Evolutionary conservation across 2,888 invertebrate species (phyloP).

Genomic region (Lasioglossum oenotherae): DNA sequence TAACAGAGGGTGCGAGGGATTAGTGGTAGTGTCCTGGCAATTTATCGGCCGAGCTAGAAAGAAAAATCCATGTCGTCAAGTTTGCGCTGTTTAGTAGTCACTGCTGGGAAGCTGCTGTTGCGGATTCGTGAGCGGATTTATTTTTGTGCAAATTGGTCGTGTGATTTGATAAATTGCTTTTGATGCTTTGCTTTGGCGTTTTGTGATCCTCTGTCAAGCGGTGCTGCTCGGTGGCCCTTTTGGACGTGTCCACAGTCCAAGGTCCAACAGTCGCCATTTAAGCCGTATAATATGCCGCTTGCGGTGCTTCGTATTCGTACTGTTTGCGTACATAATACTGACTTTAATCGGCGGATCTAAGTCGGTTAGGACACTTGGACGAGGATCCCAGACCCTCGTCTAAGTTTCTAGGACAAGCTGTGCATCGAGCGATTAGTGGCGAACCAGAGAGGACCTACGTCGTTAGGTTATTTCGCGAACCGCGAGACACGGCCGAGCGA

Average conservation of each 20-base stretch:
- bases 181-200: neutral
- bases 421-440: neutral
- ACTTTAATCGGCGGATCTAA: constrained; percentile 48
- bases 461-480: neutral
- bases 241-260: constrained; percentile 51
- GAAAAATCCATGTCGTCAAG: constrained; percentile 63
- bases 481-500: neutral
- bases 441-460: neutral
- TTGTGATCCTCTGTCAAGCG: constrained; percentile 58
- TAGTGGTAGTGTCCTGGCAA: constrained; percentile 34
- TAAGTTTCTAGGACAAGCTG: neutral
- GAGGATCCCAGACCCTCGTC: neutral
- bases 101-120: neutral
- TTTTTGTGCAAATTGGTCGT: neutral
- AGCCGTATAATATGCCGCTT: constrained; percentile 63
- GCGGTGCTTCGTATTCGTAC: constrained; percentile 72
- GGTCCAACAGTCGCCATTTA: constrained; percentile 53
- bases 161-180: neutral
- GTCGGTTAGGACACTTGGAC: constrained; percentile 1
- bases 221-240: constrained; percentile 50
- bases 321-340: constrained; percentile 69
- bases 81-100: constrained; percentile 13
- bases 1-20: constrained; percentile 17
- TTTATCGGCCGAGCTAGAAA: constrained; percentile 71
- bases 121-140: constrained; percentile 9